Percentiles rank a stretch among this genome's conserved stretches.
Evolutionary conservation across 2,888 invertebrate species (phyloP).

Genomic region (Ligdia adustata): DNA sequence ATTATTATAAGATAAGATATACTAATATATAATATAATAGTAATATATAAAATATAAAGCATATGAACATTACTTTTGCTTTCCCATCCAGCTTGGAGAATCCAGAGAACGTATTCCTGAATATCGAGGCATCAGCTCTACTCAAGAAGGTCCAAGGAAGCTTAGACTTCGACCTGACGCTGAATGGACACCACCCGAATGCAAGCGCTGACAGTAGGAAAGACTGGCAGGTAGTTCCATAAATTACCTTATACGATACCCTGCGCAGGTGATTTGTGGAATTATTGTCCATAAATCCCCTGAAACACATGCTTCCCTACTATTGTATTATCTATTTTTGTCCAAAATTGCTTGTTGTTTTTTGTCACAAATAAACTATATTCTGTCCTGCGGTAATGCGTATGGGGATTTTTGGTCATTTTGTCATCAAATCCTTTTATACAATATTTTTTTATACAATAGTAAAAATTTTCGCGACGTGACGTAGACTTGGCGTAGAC

Average conservation of each 20-base stretch:
- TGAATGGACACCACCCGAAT: slow-evolving; percentile 54
- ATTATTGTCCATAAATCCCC: neutral
- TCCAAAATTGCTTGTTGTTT: too few relatives aligned
- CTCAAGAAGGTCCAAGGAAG: slow-evolving; percentile 49
- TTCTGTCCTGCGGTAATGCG: too few relatives aligned
- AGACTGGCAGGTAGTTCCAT: slow-evolving; percentile 58
- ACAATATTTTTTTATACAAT: too few relatives aligned
- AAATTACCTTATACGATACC: neutral
- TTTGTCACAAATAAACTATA: too few relatives aligned
- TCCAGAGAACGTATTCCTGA: slow-evolving; percentile 50
- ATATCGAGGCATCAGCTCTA: slow-evolving; percentile 53
- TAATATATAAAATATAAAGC: neutral
- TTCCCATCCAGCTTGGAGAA: slow-evolving; percentile 54
- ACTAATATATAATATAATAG: neutral
- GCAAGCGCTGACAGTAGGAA: slow-evolving; percentile 41
- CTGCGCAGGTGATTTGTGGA: slow-evolving; percentile 40
- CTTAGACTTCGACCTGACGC: slow-evolving; percentile 49
- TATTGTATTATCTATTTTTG: neutral
- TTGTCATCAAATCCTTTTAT: too few relatives aligned
- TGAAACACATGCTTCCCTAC: too few relatives aligned
- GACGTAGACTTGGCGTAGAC: too few relatives aligned
- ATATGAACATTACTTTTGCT: too few relatives aligned
- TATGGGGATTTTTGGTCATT: too few relatives aligned
- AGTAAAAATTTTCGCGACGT: too few relatives aligned
- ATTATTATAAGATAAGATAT: neutral